Base-by-base conservation (phyloP, 2,797 vertebrate species). In the Pseudomugil gertrudae region DNA sequence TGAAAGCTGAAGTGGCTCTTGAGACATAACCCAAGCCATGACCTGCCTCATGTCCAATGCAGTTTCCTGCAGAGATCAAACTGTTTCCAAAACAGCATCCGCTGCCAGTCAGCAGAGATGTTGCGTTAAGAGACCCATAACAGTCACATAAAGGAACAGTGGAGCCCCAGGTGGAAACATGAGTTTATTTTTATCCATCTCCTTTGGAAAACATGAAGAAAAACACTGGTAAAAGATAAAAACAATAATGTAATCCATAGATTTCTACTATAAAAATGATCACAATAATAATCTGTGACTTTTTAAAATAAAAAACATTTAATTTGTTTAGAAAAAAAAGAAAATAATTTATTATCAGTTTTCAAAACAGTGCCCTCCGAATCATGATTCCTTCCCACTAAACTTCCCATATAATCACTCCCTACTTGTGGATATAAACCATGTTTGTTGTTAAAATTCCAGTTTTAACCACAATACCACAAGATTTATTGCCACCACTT, bases 141-240 rank as follows among this genome's bases (percentile, higher is more conserved):
- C 53, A 24, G 47, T 3, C 30, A 38, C 57, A 66, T 74, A 68
- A 52, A 26, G 45, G 47, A 57, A 29, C 15, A 23, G 43, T 43
- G 43, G 45, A 32, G 62, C 65, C 80, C 69, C n/a, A 9, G 15
- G 74, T 83, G 87, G 80, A 80, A 62, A 76, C 29, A 32, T 29
- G 8, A 36, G 19, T 69, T 71, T 87, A 86, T 86, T 87, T 88
- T 63, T 76, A 80, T 75, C 57, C 36, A 45, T 19, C 66, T 65
- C 63, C 7, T 60, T 24, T 63, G 83, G 83, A 86, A 43, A 87
- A 70, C 2, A 1, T 36, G n/a, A 62, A 38, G 50, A 72, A 77
- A 36, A 82, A 84, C 86, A 66, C 55, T 19, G 19, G 8, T 24
- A 53, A 76, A 30, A 67, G 43, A 75, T 33, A 62, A 72, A 76